Conservation (phyloP, 64 coral and sea anemone species). For the Stichodactyla mertensii region DNA sequence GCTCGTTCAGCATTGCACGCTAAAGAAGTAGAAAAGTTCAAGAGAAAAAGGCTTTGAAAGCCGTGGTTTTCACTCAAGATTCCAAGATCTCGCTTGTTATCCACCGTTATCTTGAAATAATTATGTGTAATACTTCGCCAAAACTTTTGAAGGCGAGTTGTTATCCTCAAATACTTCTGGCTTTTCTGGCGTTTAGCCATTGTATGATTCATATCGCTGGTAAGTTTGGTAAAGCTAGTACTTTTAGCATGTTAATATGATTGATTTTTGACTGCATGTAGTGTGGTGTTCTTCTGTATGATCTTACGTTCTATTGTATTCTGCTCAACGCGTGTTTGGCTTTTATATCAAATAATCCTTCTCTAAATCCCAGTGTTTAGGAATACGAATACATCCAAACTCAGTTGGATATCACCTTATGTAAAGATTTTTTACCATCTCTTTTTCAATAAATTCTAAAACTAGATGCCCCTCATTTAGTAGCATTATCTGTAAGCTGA, state of each 20-base stretch:
- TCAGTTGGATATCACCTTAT: not conserved
- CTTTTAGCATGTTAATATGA: not conserved
- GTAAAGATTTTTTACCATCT: not conserved
- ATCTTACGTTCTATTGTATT: not conserved
- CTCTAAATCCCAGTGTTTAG: not conserved
- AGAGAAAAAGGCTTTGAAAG: not conserved
- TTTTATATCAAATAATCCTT: not conserved
- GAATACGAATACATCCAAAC: not conserved
- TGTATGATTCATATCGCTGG: conserved; percentile 13
- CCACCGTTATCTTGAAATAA: not conserved
- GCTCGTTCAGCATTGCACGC: not conserved
- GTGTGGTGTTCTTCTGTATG: not conserved
- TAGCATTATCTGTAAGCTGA: no score
- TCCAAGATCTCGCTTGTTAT: not conserved
- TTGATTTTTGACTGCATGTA: not conserved
- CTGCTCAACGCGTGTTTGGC: not conserved
- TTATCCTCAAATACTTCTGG: conserved; percentile 6
- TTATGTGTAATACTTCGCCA: not conserved
- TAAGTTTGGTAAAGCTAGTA: not conserved
- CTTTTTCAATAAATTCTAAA: not conserved
- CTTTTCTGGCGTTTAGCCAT: conserved; percentile 31
- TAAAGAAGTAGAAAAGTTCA: not conserved
- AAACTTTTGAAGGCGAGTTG: not conserved
- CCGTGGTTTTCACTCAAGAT: not conserved
- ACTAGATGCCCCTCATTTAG: not conserved